Evolutionary conservation across 2,888 invertebrate genomes (phyloP).

Genomic region (Campoletis raptor): DNA sequence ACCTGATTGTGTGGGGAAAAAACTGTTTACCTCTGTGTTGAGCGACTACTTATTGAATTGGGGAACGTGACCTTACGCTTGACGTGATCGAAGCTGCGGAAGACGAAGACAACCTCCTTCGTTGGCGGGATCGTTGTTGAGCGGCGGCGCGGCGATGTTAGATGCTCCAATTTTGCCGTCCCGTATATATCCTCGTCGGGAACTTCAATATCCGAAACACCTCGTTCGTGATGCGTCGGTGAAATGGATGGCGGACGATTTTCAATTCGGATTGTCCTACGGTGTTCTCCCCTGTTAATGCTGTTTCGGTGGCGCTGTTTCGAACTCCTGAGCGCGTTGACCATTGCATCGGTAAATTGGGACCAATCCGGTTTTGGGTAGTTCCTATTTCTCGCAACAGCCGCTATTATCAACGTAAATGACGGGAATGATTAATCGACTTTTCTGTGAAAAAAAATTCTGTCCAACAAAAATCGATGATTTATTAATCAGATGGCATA

Average conservation of each 20-base stretch:
- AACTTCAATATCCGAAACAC: neutral
- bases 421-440: neutral
- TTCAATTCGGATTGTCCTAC: neutral
- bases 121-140: neutral
- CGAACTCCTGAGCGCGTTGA: neutral
- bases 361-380: constrained; percentile 20
- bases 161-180: neutral
- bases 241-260: neutral
- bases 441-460: neutral
- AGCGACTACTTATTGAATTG: neutral
- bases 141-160: neutral
- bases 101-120: neutral
- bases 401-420: neutral
- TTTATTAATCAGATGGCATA: neutral
- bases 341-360: neutral
- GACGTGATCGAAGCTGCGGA: neutral
- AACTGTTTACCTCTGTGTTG: neutral
- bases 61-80: neutral
- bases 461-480: neutral
- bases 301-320: neutral
- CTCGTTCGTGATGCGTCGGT: neutral
- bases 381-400: neutral
- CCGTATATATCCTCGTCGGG: too few relatives aligned
- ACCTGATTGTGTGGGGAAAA: too few relatives aligned
- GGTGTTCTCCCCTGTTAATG: neutral